A percentile compares a stretch with the other conserved stretches of the same genome.
Conservation (phyloP, 2,797 vertebrate genomes). For the Tokudaia tokunoshimensis region DNA sequence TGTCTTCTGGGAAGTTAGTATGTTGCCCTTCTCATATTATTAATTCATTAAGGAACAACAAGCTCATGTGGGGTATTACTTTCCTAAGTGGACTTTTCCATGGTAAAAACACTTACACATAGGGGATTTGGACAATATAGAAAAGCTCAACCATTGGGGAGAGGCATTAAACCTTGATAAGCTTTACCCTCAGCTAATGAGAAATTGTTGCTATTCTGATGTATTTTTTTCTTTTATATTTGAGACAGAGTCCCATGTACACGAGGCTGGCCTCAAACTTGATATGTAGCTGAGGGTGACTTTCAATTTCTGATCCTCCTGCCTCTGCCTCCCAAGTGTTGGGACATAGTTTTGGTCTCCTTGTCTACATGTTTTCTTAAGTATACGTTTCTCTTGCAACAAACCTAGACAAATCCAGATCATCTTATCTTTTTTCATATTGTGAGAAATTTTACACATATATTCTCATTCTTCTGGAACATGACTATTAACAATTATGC, state of each 20-base stretch:
- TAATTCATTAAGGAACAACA: constrained; percentile 40
- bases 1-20: neutral
- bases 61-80: neutral
- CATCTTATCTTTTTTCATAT: neutral
- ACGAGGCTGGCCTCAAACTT: neutral
- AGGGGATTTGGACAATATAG: constrained; percentile 17
- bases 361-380: neutral
- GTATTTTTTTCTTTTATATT: constrained; percentile 20
- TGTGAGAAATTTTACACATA: constrained; percentile 13
- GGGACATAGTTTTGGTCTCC: neutral
- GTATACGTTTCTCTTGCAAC: neutral
- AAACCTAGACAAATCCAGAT: neutral
- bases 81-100: constrained; percentile 26
- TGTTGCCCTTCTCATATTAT: neutral
- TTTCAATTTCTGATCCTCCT: neutral
- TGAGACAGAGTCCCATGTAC: neutral
- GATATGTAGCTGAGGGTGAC: neutral
- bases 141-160: neutral
- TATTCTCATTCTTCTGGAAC: neutral
- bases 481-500: neutral
- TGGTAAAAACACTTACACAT: neutral
- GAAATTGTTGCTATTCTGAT: constrained; percentile 23
- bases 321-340: neutral
- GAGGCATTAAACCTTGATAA: neutral
- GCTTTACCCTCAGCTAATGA: neutral